Percentiles rank a stretch among this genome's conserved stretches.
phyloP scores from a whole-genome alignment of 2,113 vertebrate species.

The Equus quagga region DNA sequence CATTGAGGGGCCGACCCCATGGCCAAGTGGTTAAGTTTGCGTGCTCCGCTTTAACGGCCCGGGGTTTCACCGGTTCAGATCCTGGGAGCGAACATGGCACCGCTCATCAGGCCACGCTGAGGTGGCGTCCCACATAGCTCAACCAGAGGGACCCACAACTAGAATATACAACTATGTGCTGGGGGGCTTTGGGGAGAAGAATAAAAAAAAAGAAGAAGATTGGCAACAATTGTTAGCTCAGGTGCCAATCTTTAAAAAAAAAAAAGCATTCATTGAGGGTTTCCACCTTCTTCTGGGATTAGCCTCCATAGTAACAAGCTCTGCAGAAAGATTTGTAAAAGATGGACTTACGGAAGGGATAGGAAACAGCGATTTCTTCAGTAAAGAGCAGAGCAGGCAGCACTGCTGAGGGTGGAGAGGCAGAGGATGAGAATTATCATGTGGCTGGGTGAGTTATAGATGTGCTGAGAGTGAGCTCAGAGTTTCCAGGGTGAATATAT shows the following conservation, averaged over 20 bases:
- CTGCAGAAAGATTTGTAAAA: background rate
- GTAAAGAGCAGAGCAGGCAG: background rate
- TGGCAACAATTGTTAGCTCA: no score
- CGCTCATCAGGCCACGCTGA: no score
- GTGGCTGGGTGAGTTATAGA: conserved; percentile 43
- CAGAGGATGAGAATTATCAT: background rate
- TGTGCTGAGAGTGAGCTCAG: conserved; percentile 54
- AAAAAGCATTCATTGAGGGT: background rate
- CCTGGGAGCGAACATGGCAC: no score
- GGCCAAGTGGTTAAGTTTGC: no score
- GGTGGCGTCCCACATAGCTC: no score
- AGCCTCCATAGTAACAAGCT: background rate
- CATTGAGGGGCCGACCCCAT: background rate
- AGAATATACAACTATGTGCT: no score
- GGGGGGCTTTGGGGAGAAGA: no score
- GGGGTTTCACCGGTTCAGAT: no score
- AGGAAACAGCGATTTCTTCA: background rate
- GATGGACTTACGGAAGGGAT: background rate
- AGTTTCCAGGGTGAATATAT: conserved; percentile 64
- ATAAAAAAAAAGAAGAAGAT: no score
- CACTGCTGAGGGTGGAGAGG: background rate
- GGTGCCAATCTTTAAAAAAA: no score
- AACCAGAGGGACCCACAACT: no score
- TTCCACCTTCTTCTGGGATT: background rate
- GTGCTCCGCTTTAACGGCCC: no score